Evolutionary conservation across 2,113 vertebrate species (phyloP).

Genomic region (Amphiprion ocellaris): DNA sequence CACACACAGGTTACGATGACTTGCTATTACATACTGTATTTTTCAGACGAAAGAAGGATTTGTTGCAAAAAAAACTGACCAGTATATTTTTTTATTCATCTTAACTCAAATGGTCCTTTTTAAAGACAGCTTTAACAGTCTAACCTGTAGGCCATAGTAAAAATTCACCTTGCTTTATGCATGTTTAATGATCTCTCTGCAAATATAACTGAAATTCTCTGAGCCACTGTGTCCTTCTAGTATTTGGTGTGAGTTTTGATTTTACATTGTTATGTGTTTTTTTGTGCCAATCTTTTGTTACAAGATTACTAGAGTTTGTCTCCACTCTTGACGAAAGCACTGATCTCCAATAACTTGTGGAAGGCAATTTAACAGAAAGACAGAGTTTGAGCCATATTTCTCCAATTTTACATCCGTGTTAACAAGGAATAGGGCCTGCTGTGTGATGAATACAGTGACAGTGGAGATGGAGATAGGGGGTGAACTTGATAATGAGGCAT

Average conservation of each 20-base stretch:
- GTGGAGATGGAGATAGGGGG: constrained; percentile 48
- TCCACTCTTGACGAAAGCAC: background rate
- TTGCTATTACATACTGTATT: too few relatives aligned
- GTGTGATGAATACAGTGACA: constrained; percentile 64
- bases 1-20: too few relatives aligned
- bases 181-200: background rate
- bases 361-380: constrained; percentile 22
- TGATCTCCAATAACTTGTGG: constrained; percentile 7
- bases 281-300: background rate
- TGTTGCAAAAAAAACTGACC: too few relatives aligned
- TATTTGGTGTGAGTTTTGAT: background rate
- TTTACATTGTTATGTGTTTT: background rate
- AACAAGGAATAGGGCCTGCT: constrained; percentile 44
- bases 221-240: background rate
- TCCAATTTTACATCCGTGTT: constrained; percentile 33
- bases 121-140: background rate
- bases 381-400: constrained; percentile 12
- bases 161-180: background rate
- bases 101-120: too few relatives aligned
- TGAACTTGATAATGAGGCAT: constrained; percentile 70
- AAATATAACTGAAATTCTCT: constrained; percentile 15
- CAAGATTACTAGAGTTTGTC: background rate
- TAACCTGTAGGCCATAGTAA: constrained; percentile 13
- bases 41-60: too few relatives aligned
- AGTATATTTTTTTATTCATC: too few relatives aligned